Conservation (phyloP, 2,797 vertebrate species). For the Acanthurus leucopareius region DNA sequence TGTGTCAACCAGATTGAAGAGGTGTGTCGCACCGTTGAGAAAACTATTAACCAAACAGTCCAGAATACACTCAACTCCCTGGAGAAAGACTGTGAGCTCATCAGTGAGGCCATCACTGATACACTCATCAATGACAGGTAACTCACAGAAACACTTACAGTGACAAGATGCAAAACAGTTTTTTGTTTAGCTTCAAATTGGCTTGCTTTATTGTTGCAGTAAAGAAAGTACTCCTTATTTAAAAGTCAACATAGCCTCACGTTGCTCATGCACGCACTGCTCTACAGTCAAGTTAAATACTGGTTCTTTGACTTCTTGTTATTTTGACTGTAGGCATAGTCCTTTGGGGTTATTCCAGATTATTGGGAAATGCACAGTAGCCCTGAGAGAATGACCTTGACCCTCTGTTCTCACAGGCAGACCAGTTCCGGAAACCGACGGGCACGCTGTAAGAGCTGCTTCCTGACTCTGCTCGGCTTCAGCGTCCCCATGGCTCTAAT, state of each 20-base stretch:
- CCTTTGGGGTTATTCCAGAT: not conserved
- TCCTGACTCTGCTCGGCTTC: conserved; percentile 86
- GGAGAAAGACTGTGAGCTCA: conserved; percentile 89
- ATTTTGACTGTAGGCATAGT: not conserved
- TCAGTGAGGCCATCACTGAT: conserved; percentile 83
- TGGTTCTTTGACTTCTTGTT: not conserved
- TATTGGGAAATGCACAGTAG: not conserved
- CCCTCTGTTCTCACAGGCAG: conserved; percentile 70
- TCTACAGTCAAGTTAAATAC: not conserved
- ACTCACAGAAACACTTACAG: not conserved
- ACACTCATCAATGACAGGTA: conserved; percentile 82
- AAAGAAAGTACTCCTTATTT: not conserved
- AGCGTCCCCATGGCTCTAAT: conserved; percentile 85
- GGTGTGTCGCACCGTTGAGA: conserved; percentile 88
- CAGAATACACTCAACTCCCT: conserved; percentile 90
- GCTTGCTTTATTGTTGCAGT: not conserved
- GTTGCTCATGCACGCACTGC: not conserved
- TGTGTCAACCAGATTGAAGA: conserved; percentile 91
- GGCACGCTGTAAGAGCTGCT: conserved; percentile 84
- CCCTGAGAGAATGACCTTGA: conserved; percentile 9
- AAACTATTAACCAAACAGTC: conserved; percentile 91
- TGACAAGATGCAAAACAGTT: not conserved
- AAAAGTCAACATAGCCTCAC: not conserved
- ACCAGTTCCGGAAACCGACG: conserved; percentile 79
- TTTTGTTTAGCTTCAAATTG: not conserved